phyloP scores from a whole-genome alignment of 2,888 invertebrate genomes.

The Mayetiola destructor region DNA sequence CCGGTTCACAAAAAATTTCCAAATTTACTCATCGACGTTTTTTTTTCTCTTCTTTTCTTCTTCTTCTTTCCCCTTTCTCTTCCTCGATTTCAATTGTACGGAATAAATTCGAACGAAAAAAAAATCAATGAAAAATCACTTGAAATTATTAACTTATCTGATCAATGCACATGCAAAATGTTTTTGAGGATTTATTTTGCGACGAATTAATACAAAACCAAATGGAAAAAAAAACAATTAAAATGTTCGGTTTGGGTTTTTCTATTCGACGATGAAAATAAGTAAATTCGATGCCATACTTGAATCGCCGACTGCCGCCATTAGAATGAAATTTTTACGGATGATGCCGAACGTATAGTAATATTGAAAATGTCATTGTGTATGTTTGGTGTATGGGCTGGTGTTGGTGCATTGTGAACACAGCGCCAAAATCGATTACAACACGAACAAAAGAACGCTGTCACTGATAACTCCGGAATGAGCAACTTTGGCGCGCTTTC shows the following conservation, averaged over 20 bases:
- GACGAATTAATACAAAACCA: not conserved
- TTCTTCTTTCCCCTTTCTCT: not conserved
- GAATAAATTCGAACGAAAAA: no score
- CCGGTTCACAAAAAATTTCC: no score
- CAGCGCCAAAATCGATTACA: conserved; percentile 11
- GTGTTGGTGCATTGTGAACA: not conserved
- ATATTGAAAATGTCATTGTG: not conserved
- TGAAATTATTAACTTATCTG: not conserved
- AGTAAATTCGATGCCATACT: conserved; percentile 3
- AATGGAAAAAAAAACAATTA: not conserved
- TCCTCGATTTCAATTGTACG: not conserved
- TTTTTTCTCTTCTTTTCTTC: not conserved
- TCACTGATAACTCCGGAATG: not conserved
- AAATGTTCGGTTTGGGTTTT: not conserved
- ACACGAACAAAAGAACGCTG: not conserved
- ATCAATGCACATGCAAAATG: not conserved
- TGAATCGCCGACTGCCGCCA: conserved; percentile 9
- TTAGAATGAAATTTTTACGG: conserved; percentile 9
- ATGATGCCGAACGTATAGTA: not conserved
- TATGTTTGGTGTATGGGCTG: not conserved
- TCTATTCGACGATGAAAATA: conserved; percentile 7
- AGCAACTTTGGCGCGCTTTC: not conserved
- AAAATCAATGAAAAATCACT: no score
- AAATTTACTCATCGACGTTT: no score
- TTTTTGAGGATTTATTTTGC: not conserved